Conservation (phyloP, 1,140 invertebrate genomes). For the Condylostylus longicornis region DNA sequence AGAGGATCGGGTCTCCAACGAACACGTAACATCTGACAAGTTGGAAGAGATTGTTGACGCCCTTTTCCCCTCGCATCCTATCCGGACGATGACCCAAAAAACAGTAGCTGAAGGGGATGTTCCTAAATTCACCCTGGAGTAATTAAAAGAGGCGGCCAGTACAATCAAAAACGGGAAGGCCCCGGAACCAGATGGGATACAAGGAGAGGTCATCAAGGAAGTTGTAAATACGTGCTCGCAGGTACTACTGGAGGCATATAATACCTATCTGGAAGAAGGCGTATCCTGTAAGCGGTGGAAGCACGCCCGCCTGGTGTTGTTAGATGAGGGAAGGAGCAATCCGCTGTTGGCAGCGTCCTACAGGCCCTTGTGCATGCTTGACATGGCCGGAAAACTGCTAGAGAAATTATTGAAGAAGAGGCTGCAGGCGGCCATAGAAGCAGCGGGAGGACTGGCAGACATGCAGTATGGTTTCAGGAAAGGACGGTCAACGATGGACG, state of each 20-base stretch:
- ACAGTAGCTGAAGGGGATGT: background rate
- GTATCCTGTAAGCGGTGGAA: too few relatives aligned
- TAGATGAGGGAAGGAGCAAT: too few relatives aligned
- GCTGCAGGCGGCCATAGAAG: slow-evolving; percentile 3
- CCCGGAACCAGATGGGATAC: slow-evolving; percentile 13
- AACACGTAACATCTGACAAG: background rate
- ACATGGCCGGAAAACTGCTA: slow-evolving; percentile 13
- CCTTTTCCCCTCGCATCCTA: slow-evolving; percentile 1
- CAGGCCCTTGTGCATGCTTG: slow-evolving; percentile 15
- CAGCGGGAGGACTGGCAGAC: slow-evolving; percentile 4
- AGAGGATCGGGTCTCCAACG: slow-evolving; percentile 1
- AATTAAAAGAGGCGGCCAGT: slow-evolving; percentile 7
- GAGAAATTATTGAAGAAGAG: slow-evolving; percentile 12
- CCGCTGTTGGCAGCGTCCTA: slow-evolving; percentile 1
- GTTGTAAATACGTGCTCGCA: background rate
- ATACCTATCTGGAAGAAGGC: background rate
- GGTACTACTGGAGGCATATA: background rate
- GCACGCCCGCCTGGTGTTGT: too few relatives aligned
- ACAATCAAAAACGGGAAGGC: slow-evolving; percentile 10
- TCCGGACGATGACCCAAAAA: background rate
- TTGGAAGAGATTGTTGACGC: background rate
- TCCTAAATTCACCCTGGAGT: slow-evolving; percentile 9
- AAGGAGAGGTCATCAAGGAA: slow-evolving; percentile 13
- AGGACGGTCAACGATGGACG: too few relatives aligned
- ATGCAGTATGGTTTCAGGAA: too few relatives aligned